Percentiles rank a stretch among this genome's conserved stretches.
These are phyloP conservation scores for Drosophila fuyamai DNA, from an alignment of 1,140 invertebrate genomes.

Conservation along the genomic window DNA sequence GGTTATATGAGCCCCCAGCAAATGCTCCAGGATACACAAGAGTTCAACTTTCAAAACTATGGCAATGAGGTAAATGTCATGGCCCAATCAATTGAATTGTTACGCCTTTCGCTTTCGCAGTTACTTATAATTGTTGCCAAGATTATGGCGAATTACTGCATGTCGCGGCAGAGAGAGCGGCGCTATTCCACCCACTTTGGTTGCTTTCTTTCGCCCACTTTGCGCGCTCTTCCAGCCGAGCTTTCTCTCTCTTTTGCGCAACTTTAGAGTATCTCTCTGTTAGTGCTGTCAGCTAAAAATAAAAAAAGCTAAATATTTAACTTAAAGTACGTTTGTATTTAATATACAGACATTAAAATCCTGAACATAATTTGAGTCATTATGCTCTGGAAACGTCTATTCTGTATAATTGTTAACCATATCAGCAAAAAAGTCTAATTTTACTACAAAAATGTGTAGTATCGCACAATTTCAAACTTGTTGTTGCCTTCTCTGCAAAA, in stretches of 20 bases:
- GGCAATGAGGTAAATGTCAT: conserved; percentile 46
- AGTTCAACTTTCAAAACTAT: conserved; percentile 47
- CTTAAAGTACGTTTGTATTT: background rate
- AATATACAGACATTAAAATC: too few relatives aligned
- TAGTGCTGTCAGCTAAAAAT: background rate
- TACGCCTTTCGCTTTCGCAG: conserved; percentile 1
- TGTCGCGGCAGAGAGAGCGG: conserved; percentile 4
- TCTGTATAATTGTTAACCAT: too few relatives aligned
- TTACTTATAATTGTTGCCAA: conserved; percentile 22
- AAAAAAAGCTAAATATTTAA: background rate
- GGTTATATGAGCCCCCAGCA: conserved; percentile 35
- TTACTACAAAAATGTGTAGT: too few relatives aligned
- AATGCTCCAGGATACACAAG: conserved; percentile 44
- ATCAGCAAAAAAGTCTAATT: too few relatives aligned
- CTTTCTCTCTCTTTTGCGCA: conserved; percentile 23
- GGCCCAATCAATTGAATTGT: background rate
- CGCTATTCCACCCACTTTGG: conserved; percentile 8
- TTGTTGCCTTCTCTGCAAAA: background rate
- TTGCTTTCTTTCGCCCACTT: conserved; percentile 15
- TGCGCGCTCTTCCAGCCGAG: background rate
- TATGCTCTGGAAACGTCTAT: too few relatives aligned
- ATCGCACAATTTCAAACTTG: too few relatives aligned
- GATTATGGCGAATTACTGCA: conserved; percentile 27
- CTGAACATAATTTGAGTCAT: too few relatives aligned
- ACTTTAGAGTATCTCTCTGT: conserved; percentile 25